phyloP scores from a whole-genome alignment of 2,797 vertebrate genomes.

The Urophycis tenuis region DNA sequence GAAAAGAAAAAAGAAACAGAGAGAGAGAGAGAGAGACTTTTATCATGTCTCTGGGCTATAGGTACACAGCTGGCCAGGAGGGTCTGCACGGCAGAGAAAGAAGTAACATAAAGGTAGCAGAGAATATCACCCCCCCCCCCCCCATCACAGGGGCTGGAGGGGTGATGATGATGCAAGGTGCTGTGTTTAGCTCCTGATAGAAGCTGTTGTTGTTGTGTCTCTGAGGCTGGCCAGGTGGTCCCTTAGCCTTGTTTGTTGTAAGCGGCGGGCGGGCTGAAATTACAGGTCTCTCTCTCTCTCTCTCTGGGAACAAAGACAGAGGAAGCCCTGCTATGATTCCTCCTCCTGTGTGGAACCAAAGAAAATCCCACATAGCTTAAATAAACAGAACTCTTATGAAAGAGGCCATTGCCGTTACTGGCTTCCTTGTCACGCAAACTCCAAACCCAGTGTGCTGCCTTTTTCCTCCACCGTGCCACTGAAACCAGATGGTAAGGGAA shows the following conservation, averaged over 20 bases:
- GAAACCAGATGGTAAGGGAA: constrained; percentile 29
- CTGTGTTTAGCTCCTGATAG: neutral
- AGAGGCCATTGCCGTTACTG: constrained; percentile 33
- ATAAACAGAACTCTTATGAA: constrained; percentile 39
- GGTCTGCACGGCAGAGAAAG: neutral
- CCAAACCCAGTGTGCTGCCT: neutral
- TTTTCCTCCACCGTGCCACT: constrained; percentile 25
- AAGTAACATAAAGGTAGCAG: neutral
- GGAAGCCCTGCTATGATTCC: neutral
- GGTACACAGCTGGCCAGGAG: neutral
- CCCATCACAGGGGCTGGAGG: neutral
- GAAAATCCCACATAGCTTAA: neutral
- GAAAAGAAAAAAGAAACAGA: no score
- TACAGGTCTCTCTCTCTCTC: neutral
- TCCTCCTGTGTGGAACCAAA: neutral
- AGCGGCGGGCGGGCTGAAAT: neutral
- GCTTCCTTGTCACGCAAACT: constrained; percentile 13
- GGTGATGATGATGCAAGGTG: neutral
- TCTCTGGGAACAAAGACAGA: neutral
- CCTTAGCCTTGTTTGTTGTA: neutral
- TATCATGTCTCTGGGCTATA: neutral
- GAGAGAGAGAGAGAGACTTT: no score
- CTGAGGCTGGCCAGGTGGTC: neutral
- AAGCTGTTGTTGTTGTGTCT: neutral
- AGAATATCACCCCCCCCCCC: no score